Percentiles rank a stretch among this genome's conserved stretches.
Evolutionary conservation across 2,797 vertebrate species (phyloP).

Genomic region (Coregonus suidteri): DNA sequence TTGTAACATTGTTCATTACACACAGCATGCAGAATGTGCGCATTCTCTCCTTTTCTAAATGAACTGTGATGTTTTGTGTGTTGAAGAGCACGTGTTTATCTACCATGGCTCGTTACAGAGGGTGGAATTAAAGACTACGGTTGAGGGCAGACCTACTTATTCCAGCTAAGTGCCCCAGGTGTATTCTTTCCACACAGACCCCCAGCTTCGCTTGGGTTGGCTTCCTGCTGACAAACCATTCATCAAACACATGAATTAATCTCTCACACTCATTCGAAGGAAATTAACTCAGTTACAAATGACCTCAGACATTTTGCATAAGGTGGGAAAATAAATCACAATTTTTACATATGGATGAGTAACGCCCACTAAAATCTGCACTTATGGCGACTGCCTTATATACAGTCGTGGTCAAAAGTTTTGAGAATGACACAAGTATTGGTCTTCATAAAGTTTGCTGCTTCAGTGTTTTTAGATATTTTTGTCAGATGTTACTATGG

Average conservation of each 20-base stretch:
- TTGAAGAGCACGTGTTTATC: conserved; percentile 58
- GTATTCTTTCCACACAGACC: conserved; percentile 40
- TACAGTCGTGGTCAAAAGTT: neutral
- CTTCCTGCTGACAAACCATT: conserved; percentile 47
- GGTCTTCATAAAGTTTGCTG: too few relatives aligned
- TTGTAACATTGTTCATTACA: neutral
- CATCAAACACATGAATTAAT: conserved; percentile 65
- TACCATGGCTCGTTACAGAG: conserved; percentile 66
- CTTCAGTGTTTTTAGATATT: too few relatives aligned
- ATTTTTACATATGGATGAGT: conserved; percentile 34
- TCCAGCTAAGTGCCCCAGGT: conserved; percentile 58
- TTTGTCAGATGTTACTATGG: too few relatives aligned
- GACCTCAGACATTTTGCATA: conserved; percentile 41
- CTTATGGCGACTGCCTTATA: conserved; percentile 23
- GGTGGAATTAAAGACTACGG: conserved; percentile 46
- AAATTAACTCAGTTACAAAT: conserved; percentile 62
- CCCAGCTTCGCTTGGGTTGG: conserved; percentile 38
- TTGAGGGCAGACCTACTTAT: conserved; percentile 64
- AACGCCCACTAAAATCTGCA: conserved; percentile 24
- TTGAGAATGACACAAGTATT: too few relatives aligned
- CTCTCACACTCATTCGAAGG: conserved; percentile 58
- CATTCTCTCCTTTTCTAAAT: conserved; percentile 31
- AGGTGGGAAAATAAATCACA: conserved; percentile 62
- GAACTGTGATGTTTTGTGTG: conserved; percentile 51
- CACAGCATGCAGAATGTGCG: neutral